Base-by-base conservation (phyloP, 53 echinoderm and acorn worm genomes). In the Glandiceps talaboti region DNA sequence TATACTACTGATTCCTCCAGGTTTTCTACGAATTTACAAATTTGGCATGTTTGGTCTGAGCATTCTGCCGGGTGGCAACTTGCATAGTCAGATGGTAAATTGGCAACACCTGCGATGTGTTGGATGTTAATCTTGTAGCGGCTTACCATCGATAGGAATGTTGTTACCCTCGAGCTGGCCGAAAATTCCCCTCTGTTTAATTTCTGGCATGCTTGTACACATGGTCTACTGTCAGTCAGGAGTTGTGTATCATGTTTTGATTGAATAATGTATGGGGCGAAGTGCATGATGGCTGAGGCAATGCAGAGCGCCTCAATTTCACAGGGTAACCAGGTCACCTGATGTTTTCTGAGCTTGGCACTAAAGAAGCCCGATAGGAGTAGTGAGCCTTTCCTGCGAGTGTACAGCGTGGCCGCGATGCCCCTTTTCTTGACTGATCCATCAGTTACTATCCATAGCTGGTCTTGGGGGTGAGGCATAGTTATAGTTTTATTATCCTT, bases 401-500 rank as follows among this genome's bases (percentile, higher is more conserved):
- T 31, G 28, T 78, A 78, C 14, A 78, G 32, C 6, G 79, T 78
- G 31, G 79, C 79, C 6, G 79, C 79, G 6, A 78, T 78, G 1
- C 79, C 32, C 14, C 79, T 78, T 26, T 78, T 32, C 31, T 32
- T 32, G 0, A 78, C 79, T 1, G 79, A 78, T 6, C 79, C 79
- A 32, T 78, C 79, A 26, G 79, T 78, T 0, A 78, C 79, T 32
- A 78, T 78, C 79, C 79, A 78, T 30, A 78, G 32, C 32, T 78
- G 31, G 79, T 78, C 79, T 1, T 30, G 1, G 6, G 79, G 14
- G 6, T 32, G 27, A 78, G 79, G 79, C 1, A 78, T 78, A 27
- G 85, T 82, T 29, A 87, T 78, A 32, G 27, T 31, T 78, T 78
- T 78, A 26, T 78, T 78, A 12, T 30, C 32, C 32, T 32, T 78